phyloP scores from a whole-genome alignment of 2,888 invertebrate species.

The Bursaphelenchus okinawaensis region DNA sequence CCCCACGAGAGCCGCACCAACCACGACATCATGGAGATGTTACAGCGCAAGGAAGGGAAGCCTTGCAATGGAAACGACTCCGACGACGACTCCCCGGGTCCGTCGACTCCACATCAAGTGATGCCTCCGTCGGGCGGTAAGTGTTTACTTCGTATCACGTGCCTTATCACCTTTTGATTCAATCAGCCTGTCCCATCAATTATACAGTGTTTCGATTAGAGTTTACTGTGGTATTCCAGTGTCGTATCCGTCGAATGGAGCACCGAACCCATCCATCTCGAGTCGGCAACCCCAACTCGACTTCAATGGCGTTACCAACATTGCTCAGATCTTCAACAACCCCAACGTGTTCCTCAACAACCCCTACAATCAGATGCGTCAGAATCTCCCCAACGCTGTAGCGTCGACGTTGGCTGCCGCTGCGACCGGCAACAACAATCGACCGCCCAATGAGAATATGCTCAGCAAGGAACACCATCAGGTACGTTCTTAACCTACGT shows the following conservation, averaged over 20 bases:
- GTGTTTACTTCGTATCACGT: constrained; percentile 11
- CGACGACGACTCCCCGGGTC: constrained; percentile 52
- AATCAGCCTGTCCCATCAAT: not conserved
- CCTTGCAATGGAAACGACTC: constrained; percentile 39
- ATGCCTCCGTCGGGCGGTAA: not conserved
- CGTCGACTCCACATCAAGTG: constrained; percentile 32
- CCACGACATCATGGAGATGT: constrained; percentile 54
- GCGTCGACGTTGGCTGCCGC: constrained; percentile 19
- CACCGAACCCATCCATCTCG: not conserved
- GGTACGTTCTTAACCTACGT: not conserved
- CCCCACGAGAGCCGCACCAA: constrained; percentile 76
- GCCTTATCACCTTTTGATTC: no score
- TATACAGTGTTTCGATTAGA: not conserved
- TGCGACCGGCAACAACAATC: constrained; percentile 7
- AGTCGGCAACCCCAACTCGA: constrained; percentile 19
- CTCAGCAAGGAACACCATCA: not conserved
- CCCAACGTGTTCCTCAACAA: constrained; percentile 17
- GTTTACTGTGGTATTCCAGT: not conserved
- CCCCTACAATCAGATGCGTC: constrained; percentile 16
- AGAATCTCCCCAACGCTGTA: constrained; percentile 18
- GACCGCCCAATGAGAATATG: not conserved
- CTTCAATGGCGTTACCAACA: constrained; percentile 33
- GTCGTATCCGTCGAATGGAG: not conserved
- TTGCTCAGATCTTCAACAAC: constrained; percentile 31
- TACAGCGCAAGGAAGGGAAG: constrained; percentile 49